Evolutionary conservation across 1,140 invertebrate genomes (phyloP), one percentile per base, ranked within the genome.

Genomic region (Solenopsis fugax): DNA sequence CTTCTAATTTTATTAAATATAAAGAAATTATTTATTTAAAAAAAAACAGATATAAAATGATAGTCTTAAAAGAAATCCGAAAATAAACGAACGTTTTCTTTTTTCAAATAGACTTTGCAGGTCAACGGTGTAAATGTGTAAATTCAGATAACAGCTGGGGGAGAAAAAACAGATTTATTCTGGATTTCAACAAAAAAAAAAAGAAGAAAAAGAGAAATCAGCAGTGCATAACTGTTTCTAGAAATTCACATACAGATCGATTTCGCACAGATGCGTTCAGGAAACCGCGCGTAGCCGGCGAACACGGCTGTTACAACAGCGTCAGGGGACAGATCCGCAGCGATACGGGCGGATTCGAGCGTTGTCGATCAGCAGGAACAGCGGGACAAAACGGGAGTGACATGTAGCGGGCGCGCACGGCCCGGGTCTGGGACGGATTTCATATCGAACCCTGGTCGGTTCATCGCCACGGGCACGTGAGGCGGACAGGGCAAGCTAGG

Each of bases 281-380:
- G 54, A 73, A 75, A 73, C 24, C 69, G 65, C 67, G 69, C 41
- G 69, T 37, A 82, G 41, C 21, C 21, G n/a, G 1, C 34, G n/a
- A 60, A 37, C 80, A 50, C 41, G 56, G 69, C 69, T 75, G 80
- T 73, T 84, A 84, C 73, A 84, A 75, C 54, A 84, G 16, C 80
- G 37, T 84, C 80, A 41, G 54, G 80, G 80, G 80, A 84, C 56
- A 84, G 80, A 62, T 41, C 54, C 29, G 41, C 56, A n/a, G 64
- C 56, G 80, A 84, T 84, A 75, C 69, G 69, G 69, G 21, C 52
- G 54, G 80, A 73, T 75, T 48, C 50, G 45, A 29, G 29, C 64
- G 72, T 77, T 88, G 84, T 78, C 72, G 72, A 78, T 88, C 87
- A 56, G 41, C 80, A 45, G 75, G 72, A 29, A 77, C 82, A 87